Evolutionary conservation across 2,888 invertebrate species (phyloP).

Genomic region (Orthosia incerta): DNA sequence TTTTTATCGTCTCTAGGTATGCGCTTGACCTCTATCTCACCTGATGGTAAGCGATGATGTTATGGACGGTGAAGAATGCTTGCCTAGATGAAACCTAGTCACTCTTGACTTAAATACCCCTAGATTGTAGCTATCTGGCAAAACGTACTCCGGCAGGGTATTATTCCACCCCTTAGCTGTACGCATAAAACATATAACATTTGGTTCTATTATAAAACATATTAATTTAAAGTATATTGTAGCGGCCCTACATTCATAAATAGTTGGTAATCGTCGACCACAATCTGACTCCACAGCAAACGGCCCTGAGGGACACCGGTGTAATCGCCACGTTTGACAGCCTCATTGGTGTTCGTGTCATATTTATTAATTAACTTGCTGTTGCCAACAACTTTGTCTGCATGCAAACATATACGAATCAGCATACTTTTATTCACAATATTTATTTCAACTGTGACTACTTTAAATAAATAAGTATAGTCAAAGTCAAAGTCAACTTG

Average conservation of each 20-base stretch:
- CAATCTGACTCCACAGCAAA: conserved; percentile 41
- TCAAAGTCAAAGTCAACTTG: too few relatives aligned
- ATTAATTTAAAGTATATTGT: not conserved
- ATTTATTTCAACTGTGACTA: not conserved
- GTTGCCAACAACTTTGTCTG: not conserved
- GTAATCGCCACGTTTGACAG: conserved; percentile 39
- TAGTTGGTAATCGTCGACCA: conserved; percentile 25
- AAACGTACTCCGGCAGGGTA: too few relatives aligned
- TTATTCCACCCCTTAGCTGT: too few relatives aligned
- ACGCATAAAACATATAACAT: too few relatives aligned
- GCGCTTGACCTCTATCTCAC: too few relatives aligned
- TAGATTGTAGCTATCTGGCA: too few relatives aligned
- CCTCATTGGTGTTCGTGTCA: conserved; percentile 28
- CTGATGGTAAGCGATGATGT: too few relatives aligned
- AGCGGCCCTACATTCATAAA: conserved; percentile 19
- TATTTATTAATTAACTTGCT: conserved; percentile 34
- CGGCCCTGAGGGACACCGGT: conserved; percentile 42
- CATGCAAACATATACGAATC: conserved; percentile 3
- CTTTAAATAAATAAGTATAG: not conserved
- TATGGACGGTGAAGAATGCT: too few relatives aligned
- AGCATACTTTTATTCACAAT: not conserved
- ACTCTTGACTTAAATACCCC: too few relatives aligned
- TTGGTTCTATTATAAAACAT: not conserved
- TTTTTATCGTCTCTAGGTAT: not conserved
- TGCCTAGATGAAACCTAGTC: too few relatives aligned